These are phyloP conservation scores for Bombus sylvicola DNA, from an alignment of 1,140 invertebrate species.

Conservation along the genomic window DNA sequence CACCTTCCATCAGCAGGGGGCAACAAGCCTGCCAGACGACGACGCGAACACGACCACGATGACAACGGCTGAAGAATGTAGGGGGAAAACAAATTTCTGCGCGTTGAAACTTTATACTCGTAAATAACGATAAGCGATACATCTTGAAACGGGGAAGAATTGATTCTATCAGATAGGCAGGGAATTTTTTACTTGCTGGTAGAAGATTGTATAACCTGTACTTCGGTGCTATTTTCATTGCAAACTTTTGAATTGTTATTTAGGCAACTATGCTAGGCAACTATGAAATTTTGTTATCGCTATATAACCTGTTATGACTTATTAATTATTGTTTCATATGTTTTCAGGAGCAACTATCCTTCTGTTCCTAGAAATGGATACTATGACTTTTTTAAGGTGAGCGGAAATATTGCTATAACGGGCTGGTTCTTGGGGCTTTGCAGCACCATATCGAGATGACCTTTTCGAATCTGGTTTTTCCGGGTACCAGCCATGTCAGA, in stretches of 20 bases:
- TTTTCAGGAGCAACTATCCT: neutral
- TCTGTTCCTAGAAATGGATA: neutral
- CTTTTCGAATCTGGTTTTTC: constrained; percentile 3
- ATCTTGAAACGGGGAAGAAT: neutral
- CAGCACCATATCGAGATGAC: neutral
- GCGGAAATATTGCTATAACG: neutral
- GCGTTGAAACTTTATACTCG: neutral
- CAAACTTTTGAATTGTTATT: neutral
- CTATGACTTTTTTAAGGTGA: neutral
- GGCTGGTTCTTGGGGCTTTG: neutral
- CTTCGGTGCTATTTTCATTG: neutral
- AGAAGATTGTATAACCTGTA: neutral
- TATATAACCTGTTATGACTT: neutral
- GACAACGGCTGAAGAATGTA: constrained; percentile 8
- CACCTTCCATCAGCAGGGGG: constrained; percentile 57
- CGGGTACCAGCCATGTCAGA: neutral
- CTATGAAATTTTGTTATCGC: neutral
- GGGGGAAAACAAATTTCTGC: constrained; percentile 3
- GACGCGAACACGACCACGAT: constrained; percentile 14
- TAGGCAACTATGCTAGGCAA: too few species aligned
- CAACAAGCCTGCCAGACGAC: constrained; percentile 59
- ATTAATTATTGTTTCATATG: neutral
- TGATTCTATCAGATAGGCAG: neutral
- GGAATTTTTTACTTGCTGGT: neutral
- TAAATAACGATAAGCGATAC: neutral